phyloP scores from a whole-genome alignment of 53 echinoderm and acorn worm species.

The Holothuria scabra region DNA sequence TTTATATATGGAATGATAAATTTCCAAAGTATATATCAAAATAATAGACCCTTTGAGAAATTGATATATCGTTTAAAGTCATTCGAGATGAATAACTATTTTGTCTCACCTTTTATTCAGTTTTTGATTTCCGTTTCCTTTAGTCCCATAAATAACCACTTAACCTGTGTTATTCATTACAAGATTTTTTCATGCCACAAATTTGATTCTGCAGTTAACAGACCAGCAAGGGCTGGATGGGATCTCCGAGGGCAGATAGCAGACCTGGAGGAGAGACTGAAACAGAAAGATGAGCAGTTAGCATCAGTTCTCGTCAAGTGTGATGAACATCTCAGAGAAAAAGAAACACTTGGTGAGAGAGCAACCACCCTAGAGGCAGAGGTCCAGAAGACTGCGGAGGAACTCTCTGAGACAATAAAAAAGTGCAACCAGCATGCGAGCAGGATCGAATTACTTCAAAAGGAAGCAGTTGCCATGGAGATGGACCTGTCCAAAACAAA shows the following conservation, averaged over 20 bases:
- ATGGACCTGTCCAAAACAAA: slow-evolving; percentile 29
- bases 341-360: background rate
- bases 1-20: no score
- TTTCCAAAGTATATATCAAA: no score
- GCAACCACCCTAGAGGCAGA: background rate
- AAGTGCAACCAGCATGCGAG: background rate
- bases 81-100: no score
- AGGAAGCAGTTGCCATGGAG: slow-evolving; percentile 18
- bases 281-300: background rate
- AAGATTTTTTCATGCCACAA: background rate
- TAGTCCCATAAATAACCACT: no score
- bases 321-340: background rate
- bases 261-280: background rate
- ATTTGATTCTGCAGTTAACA: no score
- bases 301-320: background rate
- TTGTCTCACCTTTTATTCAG: no score
- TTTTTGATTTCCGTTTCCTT: no score
- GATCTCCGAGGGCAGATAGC: slow-evolving; percentile 13
- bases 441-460: background rate
- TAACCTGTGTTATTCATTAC: no score
- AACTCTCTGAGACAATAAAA: background rate
- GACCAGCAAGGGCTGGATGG: slow-evolving; percentile 7
- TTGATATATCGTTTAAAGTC: no score
- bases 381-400: background rate
- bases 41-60: no score